phyloP scores from a whole-genome alignment of 2,888 invertebrate species.

The Luffia ferchaultella region DNA sequence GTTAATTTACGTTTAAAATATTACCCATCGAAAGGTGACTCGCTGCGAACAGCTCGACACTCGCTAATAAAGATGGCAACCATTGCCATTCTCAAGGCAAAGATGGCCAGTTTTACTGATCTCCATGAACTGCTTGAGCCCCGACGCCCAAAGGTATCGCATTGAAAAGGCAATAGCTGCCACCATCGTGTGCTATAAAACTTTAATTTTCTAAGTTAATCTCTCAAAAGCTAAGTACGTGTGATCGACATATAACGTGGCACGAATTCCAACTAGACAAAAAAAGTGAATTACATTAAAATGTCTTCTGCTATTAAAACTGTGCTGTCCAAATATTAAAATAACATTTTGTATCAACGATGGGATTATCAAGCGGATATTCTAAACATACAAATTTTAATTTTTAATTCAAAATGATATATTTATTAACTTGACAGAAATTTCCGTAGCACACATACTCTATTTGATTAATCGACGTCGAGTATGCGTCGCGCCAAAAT shows the following conservation, averaged over 20 bases:
- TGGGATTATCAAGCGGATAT: not conserved
- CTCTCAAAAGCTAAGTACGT: not conserved
- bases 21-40: not conserved
- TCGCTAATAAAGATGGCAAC: too few relatives aligned
- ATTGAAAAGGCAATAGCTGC: not conserved
- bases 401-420: not conserved
- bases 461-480: not conserved
- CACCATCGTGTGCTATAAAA: not conserved
- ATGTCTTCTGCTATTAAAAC: not conserved
- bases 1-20: not conserved
- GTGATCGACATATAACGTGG: not conserved
- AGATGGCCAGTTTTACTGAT: too few relatives aligned
- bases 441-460: not conserved
- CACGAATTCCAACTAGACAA: not conserved
- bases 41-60: too few relatives aligned
- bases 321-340: not conserved
- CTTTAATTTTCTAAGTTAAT: not conserved
- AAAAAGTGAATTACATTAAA: not conserved
- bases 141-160: too few relatives aligned
- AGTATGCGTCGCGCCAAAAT: not conserved
- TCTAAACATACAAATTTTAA: not conserved
- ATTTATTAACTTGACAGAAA: not conserved
- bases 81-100: too few relatives aligned
- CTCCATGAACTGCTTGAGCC: too few relatives aligned
- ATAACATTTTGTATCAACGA: not conserved